Evolutionary conservation across 2,113 vertebrate genomes (phyloP).

Genomic region (Centropus bengalensis): DNA sequence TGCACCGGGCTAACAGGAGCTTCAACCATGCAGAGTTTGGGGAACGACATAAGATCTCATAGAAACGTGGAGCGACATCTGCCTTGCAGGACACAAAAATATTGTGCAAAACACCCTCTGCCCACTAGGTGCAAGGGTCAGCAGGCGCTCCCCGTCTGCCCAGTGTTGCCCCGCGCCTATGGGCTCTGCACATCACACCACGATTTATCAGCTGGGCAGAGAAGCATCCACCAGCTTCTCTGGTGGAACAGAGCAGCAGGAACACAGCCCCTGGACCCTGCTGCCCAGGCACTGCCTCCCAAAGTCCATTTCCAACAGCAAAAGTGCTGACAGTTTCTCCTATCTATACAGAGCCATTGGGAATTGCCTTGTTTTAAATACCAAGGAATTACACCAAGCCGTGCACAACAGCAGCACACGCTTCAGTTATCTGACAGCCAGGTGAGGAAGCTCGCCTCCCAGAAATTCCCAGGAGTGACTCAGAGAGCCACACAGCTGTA

Average conservation of each 20-base stretch:
- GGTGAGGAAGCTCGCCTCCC: neutral
- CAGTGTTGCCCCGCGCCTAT: neutral
- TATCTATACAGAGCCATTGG: neutral
- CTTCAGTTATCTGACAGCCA: neutral
- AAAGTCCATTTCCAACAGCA: neutral
- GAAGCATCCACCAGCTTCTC: neutral
- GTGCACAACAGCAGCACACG: rapidly evolving
- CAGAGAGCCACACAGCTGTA: neutral
- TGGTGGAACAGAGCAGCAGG: neutral
- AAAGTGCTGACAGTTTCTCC: neutral
- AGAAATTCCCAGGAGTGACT: neutral
- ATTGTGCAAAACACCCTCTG: neutral
- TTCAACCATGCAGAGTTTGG: neutral
- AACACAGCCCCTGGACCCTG: neutral
- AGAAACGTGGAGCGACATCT: neutral
- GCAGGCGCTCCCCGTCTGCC: neutral
- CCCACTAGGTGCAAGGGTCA: neutral
- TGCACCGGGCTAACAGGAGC: neutral
- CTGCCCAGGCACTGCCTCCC: neutral
- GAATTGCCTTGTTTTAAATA: neutral
- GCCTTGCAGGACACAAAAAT: neutral
- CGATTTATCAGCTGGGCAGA: neutral
- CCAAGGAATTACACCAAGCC: neutral
- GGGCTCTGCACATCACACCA: neutral
- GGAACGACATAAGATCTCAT: neutral